phyloP scores from a whole-genome alignment of 1,140 invertebrate species.

The Microplitis mediator region DNA sequence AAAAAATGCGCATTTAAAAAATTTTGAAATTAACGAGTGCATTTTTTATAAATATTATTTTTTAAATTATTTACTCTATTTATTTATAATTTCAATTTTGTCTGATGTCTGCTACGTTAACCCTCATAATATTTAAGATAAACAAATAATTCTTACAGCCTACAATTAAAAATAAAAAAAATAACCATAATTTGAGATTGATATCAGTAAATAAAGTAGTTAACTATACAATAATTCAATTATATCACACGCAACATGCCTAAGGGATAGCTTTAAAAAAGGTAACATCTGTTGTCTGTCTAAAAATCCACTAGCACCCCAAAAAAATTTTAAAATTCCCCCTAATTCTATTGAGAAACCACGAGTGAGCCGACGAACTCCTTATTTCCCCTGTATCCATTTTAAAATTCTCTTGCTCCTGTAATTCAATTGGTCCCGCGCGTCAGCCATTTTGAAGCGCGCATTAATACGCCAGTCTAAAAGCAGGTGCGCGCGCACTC shows the following conservation, averaged over 20 bases:
- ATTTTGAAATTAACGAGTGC: no score
- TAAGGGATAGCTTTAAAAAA: background rate
- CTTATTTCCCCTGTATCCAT: slow-evolving; percentile 7
- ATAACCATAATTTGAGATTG: background rate
- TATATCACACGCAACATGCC: background rate
- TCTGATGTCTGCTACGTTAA: no score
- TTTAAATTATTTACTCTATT: no score
- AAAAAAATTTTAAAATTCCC: slow-evolving; percentile 25
- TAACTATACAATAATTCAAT: background rate
- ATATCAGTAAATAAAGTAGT: background rate
- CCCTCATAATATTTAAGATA: no score
- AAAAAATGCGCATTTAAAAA: no score
- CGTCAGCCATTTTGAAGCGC: slow-evolving; percentile 37
- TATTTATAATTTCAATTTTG: no score
- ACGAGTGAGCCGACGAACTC: slow-evolving; percentile 19
- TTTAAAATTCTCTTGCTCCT: slow-evolving; percentile 15
- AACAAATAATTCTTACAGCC: no score
- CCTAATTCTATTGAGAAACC: slow-evolving; percentile 2
- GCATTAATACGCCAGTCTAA: slow-evolving; percentile 39
- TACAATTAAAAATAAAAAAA: slow-evolving; percentile 11
- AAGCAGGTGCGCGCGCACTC: slow-evolving; percentile 57
- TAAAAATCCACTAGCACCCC: background rate
- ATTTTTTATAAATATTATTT: no score
- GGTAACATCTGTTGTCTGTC: slow-evolving; percentile 27
- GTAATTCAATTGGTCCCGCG: slow-evolving; percentile 31